Evolutionary conservation across 2,113 vertebrate genomes (phyloP).

Genomic region (Agelaius tricolor): DNA sequence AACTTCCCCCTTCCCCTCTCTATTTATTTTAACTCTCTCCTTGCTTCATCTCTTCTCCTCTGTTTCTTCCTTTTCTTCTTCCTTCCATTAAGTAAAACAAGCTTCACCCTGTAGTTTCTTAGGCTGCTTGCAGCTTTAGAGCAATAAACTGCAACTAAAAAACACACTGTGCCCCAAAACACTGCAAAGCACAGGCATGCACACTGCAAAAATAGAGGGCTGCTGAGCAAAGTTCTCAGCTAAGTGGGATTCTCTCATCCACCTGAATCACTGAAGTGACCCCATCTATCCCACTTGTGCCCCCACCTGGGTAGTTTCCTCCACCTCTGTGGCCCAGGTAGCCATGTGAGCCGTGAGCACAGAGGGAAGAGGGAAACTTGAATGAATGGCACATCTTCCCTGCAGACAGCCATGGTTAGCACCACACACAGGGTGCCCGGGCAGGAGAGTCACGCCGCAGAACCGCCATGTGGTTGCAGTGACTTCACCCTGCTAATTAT

Average conservation of each 20-base stretch:
- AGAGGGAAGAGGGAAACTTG: not conserved
- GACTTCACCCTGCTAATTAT: not conserved
- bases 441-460: not conserved
- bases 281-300: fast-evolving
- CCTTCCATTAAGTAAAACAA: not conserved
- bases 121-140: not conserved
- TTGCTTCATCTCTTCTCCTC: not conserved
- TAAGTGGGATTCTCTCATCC: not conserved
- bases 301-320: not conserved
- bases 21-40: conserved; percentile 31
- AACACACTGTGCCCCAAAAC: fast-evolving
- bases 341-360: not conserved
- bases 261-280: not conserved
- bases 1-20: not conserved
- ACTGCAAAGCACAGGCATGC: not conserved
- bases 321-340: not conserved
- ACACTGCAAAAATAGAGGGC: not conserved
- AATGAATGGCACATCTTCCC: not conserved
- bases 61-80: conserved; percentile 27
- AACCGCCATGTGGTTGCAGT: not conserved
- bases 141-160: not conserved
- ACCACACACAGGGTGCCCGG: not conserved
- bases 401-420: not conserved
- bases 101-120: not conserved
- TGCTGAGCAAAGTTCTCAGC: not conserved